Conservation (phyloP, 2,888 invertebrate genomes). For the Fragum fragum region DNA sequence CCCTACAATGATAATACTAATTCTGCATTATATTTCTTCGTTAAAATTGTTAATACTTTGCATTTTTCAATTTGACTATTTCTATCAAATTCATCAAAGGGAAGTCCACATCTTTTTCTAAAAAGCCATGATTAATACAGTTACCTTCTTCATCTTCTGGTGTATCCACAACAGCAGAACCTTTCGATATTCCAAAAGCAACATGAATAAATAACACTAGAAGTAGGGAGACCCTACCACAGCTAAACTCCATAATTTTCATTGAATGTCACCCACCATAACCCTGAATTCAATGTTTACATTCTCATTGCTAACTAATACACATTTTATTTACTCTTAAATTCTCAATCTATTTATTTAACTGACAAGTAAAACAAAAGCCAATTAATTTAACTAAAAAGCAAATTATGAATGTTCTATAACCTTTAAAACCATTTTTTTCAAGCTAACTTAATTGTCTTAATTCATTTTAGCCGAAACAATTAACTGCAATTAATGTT, state of each 20-base stretch:
- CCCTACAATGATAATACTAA: too few species aligned
- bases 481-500: neutral
- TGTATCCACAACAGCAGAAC: slow-evolving; percentile 14
- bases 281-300: slow-evolving; percentile 9
- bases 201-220: slow-evolving; percentile 24
- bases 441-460: neutral
- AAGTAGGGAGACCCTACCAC: slow-evolving; percentile 7
- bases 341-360: slow-evolving; percentile 12
- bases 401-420: neutral
- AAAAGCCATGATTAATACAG: too few species aligned
- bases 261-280: slow-evolving; percentile 17
- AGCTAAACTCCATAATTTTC: slow-evolving; percentile 21
- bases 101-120: too few species aligned
- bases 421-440: neutral
- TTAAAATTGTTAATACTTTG: too few species aligned
- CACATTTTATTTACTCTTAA: slow-evolving; percentile 14
- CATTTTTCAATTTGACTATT: too few species aligned
- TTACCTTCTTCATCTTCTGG: slow-evolving; percentile 23
- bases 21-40: too few species aligned
- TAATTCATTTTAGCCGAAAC: neutral
- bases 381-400: slow-evolving; percentile 16
- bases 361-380: slow-evolving; percentile 20
- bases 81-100: too few species aligned
- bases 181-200: slow-evolving; percentile 24
- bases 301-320: slow-evolving; percentile 6